Evolutionary conservation across 2,888 invertebrate genomes (phyloP), one percentile per base, ranked within the genome.

Genomic region (Pandemis cinnamomeana): DNA sequence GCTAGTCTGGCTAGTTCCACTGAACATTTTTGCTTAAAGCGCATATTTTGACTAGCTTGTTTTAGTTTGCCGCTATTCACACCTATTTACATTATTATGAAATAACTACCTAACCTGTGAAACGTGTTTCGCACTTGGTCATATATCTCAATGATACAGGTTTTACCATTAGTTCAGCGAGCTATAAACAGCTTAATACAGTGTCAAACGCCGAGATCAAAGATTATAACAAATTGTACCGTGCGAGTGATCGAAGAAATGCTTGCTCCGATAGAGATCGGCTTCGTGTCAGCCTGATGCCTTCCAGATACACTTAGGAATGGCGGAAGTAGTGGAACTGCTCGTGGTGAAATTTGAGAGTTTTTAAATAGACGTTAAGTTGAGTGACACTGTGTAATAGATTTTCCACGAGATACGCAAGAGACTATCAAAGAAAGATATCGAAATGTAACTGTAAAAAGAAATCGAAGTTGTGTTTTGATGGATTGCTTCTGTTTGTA

Each of bases 171-270:
- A 42, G 36, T 42, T 46, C 53, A 44, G 71, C 15, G 42, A 60
- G 41, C 58, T 70, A 61, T 74, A 73, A 69, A 64, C 64, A 15
- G 46, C 63, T 70, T 70, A 67, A 53, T 27, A 58, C 55, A 55
- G 71, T 67, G 74, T 70, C 73, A 74, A 67, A 51, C 67, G 66
- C 20, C 36, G 48, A 67, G 74, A 74, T 74, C 74, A 74, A 74
- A 74, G 74, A 70, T 74, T 74, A 48, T 58, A 41, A 15, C 53
- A 44, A 48, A 48, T 66, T 15, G 48, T 51, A n/a, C 27, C 27
- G 27, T 36, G 27, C 41, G 61, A 53, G 67, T 67, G 67, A 69
- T 36, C 60, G 48, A 27, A 60, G 68, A 60, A 61, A 48, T 61
- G 60, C 41, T 67, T 41, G 60, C 67, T 7, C 15, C 63, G 73